phyloP scores from a whole-genome alignment of 2,888 invertebrate species.

The Atherix ibis region DNA sequence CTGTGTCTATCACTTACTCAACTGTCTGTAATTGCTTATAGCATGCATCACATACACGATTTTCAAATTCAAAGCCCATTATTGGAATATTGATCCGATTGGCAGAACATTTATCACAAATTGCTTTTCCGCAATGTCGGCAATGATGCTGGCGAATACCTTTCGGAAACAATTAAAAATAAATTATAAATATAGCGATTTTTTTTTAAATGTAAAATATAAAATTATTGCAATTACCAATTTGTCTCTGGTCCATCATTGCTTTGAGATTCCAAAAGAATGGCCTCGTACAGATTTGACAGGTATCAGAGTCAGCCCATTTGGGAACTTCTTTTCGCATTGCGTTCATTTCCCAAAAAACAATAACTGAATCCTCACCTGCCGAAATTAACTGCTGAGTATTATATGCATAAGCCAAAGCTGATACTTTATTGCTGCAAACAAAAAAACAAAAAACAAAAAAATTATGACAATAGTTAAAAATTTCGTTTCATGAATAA shows the following conservation, averaged over 20 bases:
- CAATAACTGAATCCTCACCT: constrained; percentile 81
- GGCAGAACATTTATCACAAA: constrained; percentile 84
- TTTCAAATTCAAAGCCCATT: constrained; percentile 97
- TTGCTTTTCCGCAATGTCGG: constrained; percentile 86
- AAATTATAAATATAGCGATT: constrained; percentile 1
- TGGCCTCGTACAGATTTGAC: constrained; percentile 85
- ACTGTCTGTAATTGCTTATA: constrained; percentile 64
- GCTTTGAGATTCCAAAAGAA: constrained; percentile 98
- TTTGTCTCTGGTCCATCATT: constrained; percentile 94
- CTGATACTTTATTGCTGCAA: constrained; percentile 74
- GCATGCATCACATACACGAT: constrained; percentile 89
- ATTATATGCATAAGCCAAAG: constrained; percentile 66
- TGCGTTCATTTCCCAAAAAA: constrained; percentile 89
- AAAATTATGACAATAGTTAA: constrained; percentile 3
- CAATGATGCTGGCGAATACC: constrained; percentile 77
- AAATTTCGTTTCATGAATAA: constrained; percentile 1
- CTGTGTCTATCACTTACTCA: constrained; percentile 53
- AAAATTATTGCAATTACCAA: constrained; percentile 33
- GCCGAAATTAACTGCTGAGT: constrained; percentile 73
- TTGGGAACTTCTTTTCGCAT: constrained; percentile 82
- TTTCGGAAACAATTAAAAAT: constrained; percentile 9
- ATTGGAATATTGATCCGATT: constrained; percentile 79
- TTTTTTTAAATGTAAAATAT: not conserved
- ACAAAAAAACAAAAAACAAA: constrained; percentile 1
- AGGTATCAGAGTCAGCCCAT: constrained; percentile 89